Evolutionary conservation across 2,797 vertebrate genomes (phyloP).

Genomic region (Coluber constrictor): DNA sequence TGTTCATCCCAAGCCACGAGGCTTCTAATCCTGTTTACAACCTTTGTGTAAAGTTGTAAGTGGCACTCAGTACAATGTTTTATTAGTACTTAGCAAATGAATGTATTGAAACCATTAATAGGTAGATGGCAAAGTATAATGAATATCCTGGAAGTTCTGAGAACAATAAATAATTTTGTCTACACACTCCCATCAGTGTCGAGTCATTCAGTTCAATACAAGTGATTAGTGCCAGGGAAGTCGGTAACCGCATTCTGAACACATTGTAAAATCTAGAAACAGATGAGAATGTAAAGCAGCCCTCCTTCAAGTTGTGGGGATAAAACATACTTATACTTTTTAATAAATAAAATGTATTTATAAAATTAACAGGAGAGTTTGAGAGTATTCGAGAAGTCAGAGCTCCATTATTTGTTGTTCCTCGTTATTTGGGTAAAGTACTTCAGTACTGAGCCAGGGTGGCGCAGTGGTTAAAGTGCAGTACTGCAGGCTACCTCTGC

Average conservation of each 20-base stretch:
- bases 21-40: constrained; percentile 9
- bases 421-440: background rate
- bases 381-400: background rate
- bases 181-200: background rate
- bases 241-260: background rate
- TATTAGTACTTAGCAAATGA: constrained; percentile 29
- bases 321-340: background rate
- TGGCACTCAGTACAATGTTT: constrained; percentile 16
- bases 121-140: background rate
- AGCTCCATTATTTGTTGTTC: background rate
- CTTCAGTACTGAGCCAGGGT: background rate
- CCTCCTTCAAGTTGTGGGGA: background rate
- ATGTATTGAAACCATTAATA: constrained; percentile 25
- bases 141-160: background rate
- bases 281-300: background rate
- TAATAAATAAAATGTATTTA: background rate
- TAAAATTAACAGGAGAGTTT: background rate
- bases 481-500: no score
- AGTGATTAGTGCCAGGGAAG: background rate
- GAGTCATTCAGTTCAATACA: background rate
- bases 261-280: background rate
- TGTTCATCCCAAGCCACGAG: constrained; percentile 24
- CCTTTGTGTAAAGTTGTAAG: constrained; percentile 22
- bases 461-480: no score
- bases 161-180: background rate